Conservation (phyloP, 2,888 invertebrate genomes). For the Mylabris sibirica region DNA sequence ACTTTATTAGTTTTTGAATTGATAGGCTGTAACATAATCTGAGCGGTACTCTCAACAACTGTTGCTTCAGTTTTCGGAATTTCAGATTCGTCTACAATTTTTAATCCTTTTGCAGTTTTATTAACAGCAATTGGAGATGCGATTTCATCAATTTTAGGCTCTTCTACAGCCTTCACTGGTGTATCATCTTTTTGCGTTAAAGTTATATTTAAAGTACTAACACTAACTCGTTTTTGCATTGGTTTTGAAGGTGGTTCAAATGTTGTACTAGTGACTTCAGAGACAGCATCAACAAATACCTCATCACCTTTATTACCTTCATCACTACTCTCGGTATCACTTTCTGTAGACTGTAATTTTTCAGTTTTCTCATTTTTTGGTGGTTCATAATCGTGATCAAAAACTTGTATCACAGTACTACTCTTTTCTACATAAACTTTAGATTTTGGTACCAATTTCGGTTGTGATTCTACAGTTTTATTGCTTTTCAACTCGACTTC, state of each 20-base stretch:
- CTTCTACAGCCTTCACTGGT: not conserved
- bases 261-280: conserved; percentile 31
- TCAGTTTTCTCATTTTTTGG: conserved; percentile 29
- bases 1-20: conserved; percentile 18
- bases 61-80: conserved; percentile 20
- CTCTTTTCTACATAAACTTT: conserved; percentile 58
- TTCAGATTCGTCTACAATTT: conserved; percentile 16
- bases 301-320: conserved; percentile 39
- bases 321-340: conserved; percentile 45
- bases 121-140: not conserved
- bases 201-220: conserved; percentile 44
- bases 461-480: conserved; percentile 11
- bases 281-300: conserved; percentile 48
- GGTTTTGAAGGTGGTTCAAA: conserved; percentile 13
- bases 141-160: not conserved
- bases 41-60: conserved; percentile 40
- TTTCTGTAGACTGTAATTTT: conserved; percentile 36
- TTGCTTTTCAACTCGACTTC: conserved; percentile 11
- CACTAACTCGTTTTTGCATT: conserved; percentile 40
- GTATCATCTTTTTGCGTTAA: conserved; percentile 22
- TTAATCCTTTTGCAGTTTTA: conserved; percentile 14
- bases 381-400: conserved; percentile 45
- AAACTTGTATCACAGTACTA: conserved; percentile 58
- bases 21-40: conserved; percentile 31
- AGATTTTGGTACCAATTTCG: conserved; percentile 19